Evolutionary conservation across 2,113 vertebrate genomes (phyloP), one percentile per base, ranked within the genome.

Genomic region (Gymnarchus niloticus): DNA sequence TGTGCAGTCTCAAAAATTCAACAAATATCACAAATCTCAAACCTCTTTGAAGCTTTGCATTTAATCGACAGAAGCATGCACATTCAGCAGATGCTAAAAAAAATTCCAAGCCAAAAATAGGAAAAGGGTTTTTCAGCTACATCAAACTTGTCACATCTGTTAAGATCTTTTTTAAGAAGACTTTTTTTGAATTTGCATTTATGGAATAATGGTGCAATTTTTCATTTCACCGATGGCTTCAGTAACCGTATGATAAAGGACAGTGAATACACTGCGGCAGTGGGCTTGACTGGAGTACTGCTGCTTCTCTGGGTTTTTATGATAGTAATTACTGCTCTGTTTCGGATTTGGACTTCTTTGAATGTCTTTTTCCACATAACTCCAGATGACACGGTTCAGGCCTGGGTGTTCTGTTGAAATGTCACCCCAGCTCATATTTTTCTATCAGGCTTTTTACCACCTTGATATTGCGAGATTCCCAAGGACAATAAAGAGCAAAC

Each of bases 321-420:
- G 65, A 52, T 48, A 87, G 78, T 73, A 87, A 81, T 86, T 84
- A 86, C 84, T 59, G 52, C 83, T 48, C 83, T 87, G 89, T 83
- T 89, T 83, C 54, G 28, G 82, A 83, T 89, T 84, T 88, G 51
- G 65, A 87, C 37, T 6, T 49, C 76, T 87, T 84, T 86, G 81
- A 87, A 80, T 80, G 6, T 17, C 48, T 69, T 82, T 85, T 81
- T 52, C 44, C 84, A 44, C 59, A 83, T 86, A 85, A 85, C 85
- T 85, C 52, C 77, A 61, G 80, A 85, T 83, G 81, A 80, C 84
- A 88, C 80, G 28, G 86, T 88, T 88, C 85, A 0, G 46, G 61
- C 65, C 33, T 28, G 48, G 85, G 65, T 59, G 44, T 49, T 83
- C 69, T 6, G 21, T 17, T 41, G 33, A 65, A 88, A 86, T 82